phyloP scores from a whole-genome alignment of 1,140 invertebrate species.

The Drosophila nikananu region DNA sequence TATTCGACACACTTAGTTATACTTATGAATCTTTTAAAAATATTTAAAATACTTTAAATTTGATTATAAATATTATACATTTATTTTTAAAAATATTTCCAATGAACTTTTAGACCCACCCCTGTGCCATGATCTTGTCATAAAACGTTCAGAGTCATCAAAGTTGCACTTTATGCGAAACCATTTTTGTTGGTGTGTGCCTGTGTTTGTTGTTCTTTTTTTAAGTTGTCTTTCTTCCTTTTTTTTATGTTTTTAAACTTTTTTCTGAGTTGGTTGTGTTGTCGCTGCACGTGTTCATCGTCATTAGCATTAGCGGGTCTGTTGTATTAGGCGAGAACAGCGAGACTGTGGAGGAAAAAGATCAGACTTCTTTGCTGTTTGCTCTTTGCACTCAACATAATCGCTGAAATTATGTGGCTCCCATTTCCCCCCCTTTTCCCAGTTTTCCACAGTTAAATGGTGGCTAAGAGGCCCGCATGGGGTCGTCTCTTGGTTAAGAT shows the following conservation, averaged over 20 bases:
- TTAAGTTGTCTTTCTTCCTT: slow-evolving; percentile 25
- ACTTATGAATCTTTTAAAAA: too few species aligned
- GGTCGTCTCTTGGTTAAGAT: slow-evolving; percentile 46
- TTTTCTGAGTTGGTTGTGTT: slow-evolving; percentile 26
- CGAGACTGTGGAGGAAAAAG: slow-evolving; percentile 33
- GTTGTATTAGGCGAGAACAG: slow-evolving; percentile 81
- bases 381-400: slow-evolving; percentile 70
- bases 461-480: slow-evolving; percentile 74
- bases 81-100: too few species aligned
- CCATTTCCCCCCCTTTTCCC: slow-evolving; percentile 11
- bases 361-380: slow-evolving; percentile 31
- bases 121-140: slow-evolving; percentile 71
- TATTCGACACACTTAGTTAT: too few species aligned
- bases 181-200: slow-evolving; percentile 40
- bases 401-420: slow-evolving; percentile 72
- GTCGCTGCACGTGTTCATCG: slow-evolving; percentile 66
- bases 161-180: slow-evolving; percentile 84
- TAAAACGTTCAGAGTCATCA: slow-evolving; percentile 82
- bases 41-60: too few species aligned
- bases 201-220: slow-evolving; percentile 29
- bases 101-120: neutral
- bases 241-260: slow-evolving; percentile 22
- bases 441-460: slow-evolving; percentile 58
- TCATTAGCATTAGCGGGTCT: slow-evolving; percentile 78
- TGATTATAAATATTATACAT: too few species aligned